phyloP scores from a whole-genome alignment of 2,888 invertebrate genomes.

The Liposcelis brunnea region DNA sequence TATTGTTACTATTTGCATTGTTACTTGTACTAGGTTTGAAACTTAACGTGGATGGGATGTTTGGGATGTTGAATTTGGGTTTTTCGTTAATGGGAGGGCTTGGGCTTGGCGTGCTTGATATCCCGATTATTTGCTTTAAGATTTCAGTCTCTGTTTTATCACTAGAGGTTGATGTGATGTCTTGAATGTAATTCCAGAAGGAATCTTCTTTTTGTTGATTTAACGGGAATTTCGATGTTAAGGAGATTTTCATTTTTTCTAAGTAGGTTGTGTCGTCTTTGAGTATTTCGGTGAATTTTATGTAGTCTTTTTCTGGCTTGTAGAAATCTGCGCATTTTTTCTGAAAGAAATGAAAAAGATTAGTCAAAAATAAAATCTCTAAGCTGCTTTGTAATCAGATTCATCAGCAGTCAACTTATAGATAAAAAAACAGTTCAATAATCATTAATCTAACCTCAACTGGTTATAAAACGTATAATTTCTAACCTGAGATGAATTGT shows the following conservation, averaged over 20 bases:
- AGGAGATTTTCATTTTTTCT: constrained; percentile 67
- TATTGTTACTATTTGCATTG: too few relatives aligned
- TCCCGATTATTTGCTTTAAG: constrained; percentile 35
- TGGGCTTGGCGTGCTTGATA: constrained; percentile 11
- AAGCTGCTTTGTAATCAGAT: too few relatives aligned
- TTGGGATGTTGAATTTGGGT: constrained; percentile 10
- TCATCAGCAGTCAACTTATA: too few relatives aligned
- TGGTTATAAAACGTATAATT: too few relatives aligned
- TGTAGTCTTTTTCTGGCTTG: constrained; percentile 44
- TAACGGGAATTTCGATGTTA: constrained; percentile 65
- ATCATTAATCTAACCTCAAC: too few relatives aligned
- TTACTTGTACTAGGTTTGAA: neutral
- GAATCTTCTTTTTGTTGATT: constrained; percentile 53
- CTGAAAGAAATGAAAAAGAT: constrained; percentile 22
- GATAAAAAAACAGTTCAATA: too few relatives aligned
- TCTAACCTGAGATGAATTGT: too few relatives aligned
- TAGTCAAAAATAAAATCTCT: neutral
- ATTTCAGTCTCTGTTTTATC: constrained; percentile 29
- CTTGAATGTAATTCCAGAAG: constrained; percentile 62
- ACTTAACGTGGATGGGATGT: constrained; percentile 2
- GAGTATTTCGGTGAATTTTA: constrained; percentile 48
- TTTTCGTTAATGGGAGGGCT: constrained; percentile 10
- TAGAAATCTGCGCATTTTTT: constrained; percentile 74
- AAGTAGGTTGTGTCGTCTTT: constrained; percentile 57
- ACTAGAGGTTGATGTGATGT: constrained; percentile 54